Conservation (phyloP, 2,113 vertebrate species). For the Stercorarius parasiticus region DNA sequence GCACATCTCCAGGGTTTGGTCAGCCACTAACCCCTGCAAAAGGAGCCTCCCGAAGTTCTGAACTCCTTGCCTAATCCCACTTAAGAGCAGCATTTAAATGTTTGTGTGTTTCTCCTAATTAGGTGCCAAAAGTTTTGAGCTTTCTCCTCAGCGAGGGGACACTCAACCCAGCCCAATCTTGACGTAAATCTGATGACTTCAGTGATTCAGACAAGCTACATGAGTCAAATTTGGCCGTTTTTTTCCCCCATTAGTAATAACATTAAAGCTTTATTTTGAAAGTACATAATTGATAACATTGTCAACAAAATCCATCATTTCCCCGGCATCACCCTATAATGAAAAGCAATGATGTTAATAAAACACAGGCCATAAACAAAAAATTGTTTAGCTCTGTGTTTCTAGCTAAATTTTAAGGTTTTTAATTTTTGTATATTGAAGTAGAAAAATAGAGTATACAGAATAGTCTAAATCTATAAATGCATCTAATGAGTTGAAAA, state of each 20-base stretch:
- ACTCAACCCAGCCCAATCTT: not conserved
- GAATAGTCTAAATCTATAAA: slow-evolving; percentile 66
- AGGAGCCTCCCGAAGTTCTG: not conserved
- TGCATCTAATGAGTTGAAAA: slow-evolving; percentile 58
- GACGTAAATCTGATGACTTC: not conserved
- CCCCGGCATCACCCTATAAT: slow-evolving; percentile 1
- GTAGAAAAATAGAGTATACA: slow-evolving; percentile 46
- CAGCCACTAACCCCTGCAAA: not conserved
- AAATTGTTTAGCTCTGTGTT: slow-evolving; percentile 33
- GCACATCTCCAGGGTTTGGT: not conserved
- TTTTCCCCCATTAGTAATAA: not conserved
- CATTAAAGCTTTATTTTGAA: slow-evolving; percentile 23
- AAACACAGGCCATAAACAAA: slow-evolving; percentile 46
- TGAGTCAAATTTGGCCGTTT: not conserved
- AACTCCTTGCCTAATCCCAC: not conserved
- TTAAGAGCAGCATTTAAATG: not conserved
- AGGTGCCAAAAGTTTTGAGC: not conserved
- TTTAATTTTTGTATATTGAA: slow-evolving; percentile 41
- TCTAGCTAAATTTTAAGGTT: slow-evolving; percentile 22
- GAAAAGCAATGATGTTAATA: slow-evolving; percentile 43
- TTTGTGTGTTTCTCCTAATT: not conserved
- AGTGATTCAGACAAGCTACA: not conserved
- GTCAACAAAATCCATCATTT: slow-evolving; percentile 41
- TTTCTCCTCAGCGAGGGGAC: not conserved
- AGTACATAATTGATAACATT: not conserved